These are phyloP conservation scores for Excalfactoria chinensis DNA, from an alignment of 2,113 vertebrate species.

Conservation along the genomic window DNA sequence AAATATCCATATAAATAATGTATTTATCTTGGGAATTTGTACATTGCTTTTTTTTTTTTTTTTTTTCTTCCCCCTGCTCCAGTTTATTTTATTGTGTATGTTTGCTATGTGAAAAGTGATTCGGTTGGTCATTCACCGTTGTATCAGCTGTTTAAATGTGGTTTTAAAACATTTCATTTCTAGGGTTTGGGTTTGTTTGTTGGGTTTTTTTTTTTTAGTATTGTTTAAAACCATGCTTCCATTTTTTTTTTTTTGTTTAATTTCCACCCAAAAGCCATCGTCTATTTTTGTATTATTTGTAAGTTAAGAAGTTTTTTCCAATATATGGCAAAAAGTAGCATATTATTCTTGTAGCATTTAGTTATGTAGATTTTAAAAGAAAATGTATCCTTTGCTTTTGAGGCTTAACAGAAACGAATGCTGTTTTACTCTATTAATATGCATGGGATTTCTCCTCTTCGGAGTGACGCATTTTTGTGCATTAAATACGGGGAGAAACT, in stretches of 20 bases:
- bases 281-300: constrained; percentile 99
- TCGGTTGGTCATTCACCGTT: constrained; percentile 88
- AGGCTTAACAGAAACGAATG: constrained; percentile 88
- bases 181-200: constrained; percentile 17
- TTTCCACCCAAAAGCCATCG: constrained; percentile 90
- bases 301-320: constrained; percentile 94
- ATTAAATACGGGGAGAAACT: constrained; percentile 88
- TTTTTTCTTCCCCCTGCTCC: constrained; percentile 70
- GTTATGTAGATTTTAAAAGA: constrained; percentile 90
- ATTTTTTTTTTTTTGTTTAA: constrained; percentile 84
- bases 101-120: constrained; percentile 92
- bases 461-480: constrained; percentile 89
- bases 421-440: constrained; percentile 96
- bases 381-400: constrained; percentile 93
- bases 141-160: constrained; percentile 93
- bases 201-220: constrained; percentile 79
- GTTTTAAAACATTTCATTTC: constrained; percentile 88
- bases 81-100: constrained; percentile 93
- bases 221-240: constrained; percentile 89
- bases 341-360: constrained; percentile 97
- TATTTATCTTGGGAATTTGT: constrained; percentile 98
- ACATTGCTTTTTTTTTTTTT: constrained; percentile 86
- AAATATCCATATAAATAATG: constrained; percentile 99
- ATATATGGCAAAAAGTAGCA: constrained; percentile 96
- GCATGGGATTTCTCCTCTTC: constrained; percentile 91